Base-by-base conservation (phyloP, 2,888 invertebrate genomes). In the Aleiodes leptofemur region DNA sequence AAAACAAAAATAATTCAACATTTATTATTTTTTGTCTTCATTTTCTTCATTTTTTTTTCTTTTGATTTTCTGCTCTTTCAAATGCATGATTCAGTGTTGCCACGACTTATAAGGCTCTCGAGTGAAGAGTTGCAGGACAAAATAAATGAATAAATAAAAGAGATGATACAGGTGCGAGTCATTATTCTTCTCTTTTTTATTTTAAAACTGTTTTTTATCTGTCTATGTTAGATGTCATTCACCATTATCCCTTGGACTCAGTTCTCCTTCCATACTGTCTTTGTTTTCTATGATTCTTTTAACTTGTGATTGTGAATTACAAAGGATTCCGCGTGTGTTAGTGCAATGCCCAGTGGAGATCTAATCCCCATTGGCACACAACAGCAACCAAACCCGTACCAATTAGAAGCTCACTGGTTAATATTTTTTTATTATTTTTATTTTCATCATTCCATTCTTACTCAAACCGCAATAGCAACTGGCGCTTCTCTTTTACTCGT, bases 121-220 rank as follows among this genome's bases (percentile, higher is more conserved):
- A 53, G 43, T 64, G 16, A 57, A 59, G 56, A 56, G 13, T 66
- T 43, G 50, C 55, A 50, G 61, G 7, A 43, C 9, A 53, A 72
- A 48, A 70, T 16, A 34, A 23, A 71, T 43, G 43, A 43, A 43
- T 31, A 75, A 31, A 31, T 70, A 73, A 75, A 73, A 72, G 75
- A 76, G 73, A 74, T 72, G 76, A 77, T 77, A 78, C 80, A 80
- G 80, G 80, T 80, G 80, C 79, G 77, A 78, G 79, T 78, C 76
- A 79, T 78, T 80, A 80, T 79, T 79, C 70, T 76, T 71, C n/a
- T 51, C 23, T 75, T 69, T 72, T 76, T 68, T 73, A 1, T 23
- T 23, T 23, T 23, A 1, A 23, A 23, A 48, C 66, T 66, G n/a
- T 64, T 43, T 70, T 43, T 43, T 64, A 53, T 75, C 55, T 69